Base-by-base conservation (phyloP, 92 coral and sea anemone species). In the Zoanthus sansibaricus region DNA sequence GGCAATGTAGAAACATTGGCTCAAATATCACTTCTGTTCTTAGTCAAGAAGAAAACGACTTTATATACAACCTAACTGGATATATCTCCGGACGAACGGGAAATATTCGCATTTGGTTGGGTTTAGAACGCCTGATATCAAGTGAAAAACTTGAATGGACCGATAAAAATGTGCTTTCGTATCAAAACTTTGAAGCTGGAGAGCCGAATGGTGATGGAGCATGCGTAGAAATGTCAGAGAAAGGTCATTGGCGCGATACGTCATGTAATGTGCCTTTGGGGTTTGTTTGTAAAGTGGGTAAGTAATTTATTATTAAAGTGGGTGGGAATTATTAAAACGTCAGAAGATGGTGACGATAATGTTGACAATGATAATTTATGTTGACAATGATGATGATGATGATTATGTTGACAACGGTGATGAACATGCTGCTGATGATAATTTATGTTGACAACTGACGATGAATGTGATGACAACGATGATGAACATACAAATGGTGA, bases 201-300 rank as follows among this genome's bases (percentile, higher is more conserved):
- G 96, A 97, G 74, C 99, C 98, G 4, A 94, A 93, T 76, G 72
- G 79, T 62, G 88, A 91, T 64, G 96, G 99, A 83, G 96, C 96
- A 90, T 97, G 99, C 92, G 98, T 92, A n/a, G 94, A 89, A 86
- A 97, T 97, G 98, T 82, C 93, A 51, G 74, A 78, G 46, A 80
- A 82, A 20, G 99, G 98, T 42, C 77, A 88, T 80, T 97, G 99
- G 99, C 89, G 88, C 78, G 97, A 97, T 66, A 75, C 92, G 32
- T 82, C 96, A 18, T 97, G 99, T 86, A 80, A 71, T 10, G 94
- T 95, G 46, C 88, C 79, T 42, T 84, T 93, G 42, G 86, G 89
- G n/a, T 97, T 90, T 72, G 91, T 97, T 69, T 97, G 99, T 66
- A 94, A 91, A 82, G 92, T 90, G 91, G 91, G 99, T 97, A 62